Evolutionary conservation across 2,888 invertebrate genomes (phyloP).

Genomic region (Philonicus albiceps): DNA sequence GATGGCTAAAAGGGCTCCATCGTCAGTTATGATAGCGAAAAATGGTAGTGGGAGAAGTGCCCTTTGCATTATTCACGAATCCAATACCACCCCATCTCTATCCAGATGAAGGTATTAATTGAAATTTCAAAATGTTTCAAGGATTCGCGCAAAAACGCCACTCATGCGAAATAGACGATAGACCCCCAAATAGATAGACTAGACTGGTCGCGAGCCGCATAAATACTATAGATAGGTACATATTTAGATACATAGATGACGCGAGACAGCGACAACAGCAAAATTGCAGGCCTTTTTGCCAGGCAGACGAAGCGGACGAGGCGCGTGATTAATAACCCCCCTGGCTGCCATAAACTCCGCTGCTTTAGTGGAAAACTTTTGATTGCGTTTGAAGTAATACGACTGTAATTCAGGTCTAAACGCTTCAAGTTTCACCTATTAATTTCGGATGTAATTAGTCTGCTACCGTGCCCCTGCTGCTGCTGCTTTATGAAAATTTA

Average conservation of each 20-base stretch:
- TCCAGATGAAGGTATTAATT: neutral
- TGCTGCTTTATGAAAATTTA: conserved; percentile 14
- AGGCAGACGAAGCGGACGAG: neutral
- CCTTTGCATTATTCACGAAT: neutral
- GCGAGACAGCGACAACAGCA: neutral
- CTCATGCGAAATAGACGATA: neutral
- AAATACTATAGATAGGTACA: neutral
- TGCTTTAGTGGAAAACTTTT: conserved; percentile 36
- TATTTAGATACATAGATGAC: neutral
- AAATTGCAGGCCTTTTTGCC: neutral
- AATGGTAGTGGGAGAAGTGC: neutral
- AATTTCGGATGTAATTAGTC: conserved; percentile 32
- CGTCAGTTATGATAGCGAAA: neutral
- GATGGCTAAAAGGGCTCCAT: neutral
- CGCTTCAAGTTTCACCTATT: conserved; percentile 36
- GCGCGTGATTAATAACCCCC: conserved; percentile 23
- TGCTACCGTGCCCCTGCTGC: neutral
- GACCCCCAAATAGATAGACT: neutral
- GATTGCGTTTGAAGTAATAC: conserved; percentile 34
- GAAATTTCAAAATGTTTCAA: neutral
- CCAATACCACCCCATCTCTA: neutral
- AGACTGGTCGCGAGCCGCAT: neutral
- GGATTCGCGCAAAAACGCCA: neutral
- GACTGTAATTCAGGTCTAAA: conserved; percentile 31
- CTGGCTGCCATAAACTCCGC: neutral